These are phyloP conservation scores for Pagetopsis macropterus DNA, from an alignment of 2,797 vertebrate genomes.

Conservation along the genomic window DNA sequence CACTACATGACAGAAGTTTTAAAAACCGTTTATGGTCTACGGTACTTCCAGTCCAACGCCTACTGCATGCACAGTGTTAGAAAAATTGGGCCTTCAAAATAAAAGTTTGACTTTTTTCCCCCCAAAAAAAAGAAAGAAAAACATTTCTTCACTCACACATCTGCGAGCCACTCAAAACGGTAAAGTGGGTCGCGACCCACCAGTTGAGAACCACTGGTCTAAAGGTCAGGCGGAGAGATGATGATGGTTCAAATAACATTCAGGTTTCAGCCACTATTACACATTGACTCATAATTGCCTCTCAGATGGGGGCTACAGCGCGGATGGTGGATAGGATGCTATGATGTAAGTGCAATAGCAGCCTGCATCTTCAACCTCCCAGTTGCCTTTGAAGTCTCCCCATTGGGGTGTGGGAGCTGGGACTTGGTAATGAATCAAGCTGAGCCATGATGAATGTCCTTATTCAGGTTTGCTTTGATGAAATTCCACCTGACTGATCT, in stretches of 20 bases:
- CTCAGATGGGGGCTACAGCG: conserved; percentile 29
- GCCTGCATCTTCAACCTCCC: conserved; percentile 57
- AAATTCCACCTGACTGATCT: conserved; percentile 75
- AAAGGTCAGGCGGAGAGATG: conserved; percentile 14
- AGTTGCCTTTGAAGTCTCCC: conserved; percentile 67
- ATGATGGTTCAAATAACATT: conserved; percentile 8
- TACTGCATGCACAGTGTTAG: too few species aligned
- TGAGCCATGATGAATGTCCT: conserved; percentile 69
- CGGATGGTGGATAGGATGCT: conserved; percentile 40
- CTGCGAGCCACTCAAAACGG: too few species aligned
- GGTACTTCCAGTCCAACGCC: too few species aligned
- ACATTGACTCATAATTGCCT: conserved; percentile 16
- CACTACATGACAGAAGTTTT: too few species aligned
- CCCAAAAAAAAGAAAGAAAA: too few species aligned
- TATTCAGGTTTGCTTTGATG: conserved; percentile 74
- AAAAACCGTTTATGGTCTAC: too few species aligned
- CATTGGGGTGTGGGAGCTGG: conserved; percentile 52
- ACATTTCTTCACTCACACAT: too few species aligned
- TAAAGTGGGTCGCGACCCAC: too few species aligned
- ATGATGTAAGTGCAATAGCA: conserved; percentile 46
- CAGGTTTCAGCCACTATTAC: conserved; percentile 9
- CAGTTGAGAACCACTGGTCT: background rate
- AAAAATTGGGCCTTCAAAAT: too few species aligned
- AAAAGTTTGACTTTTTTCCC: too few species aligned
- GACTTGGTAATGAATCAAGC: conserved; percentile 70